phyloP scores from a whole-genome alignment of 2,113 vertebrate genomes.

The Hymenochirus boettgeri region DNA sequence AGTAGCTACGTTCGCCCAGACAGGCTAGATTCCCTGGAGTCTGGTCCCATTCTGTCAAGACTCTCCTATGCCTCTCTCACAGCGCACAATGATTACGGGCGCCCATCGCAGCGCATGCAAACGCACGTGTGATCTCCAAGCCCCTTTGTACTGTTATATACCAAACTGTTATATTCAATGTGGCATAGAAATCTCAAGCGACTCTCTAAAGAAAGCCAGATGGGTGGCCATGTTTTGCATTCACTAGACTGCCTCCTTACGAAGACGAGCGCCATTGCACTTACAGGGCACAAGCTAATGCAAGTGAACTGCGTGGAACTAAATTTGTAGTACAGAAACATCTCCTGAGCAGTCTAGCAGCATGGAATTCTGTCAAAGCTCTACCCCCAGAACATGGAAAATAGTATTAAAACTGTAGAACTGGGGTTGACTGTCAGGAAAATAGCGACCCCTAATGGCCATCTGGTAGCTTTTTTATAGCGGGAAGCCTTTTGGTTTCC shows the following conservation, averaged over 20 bases:
- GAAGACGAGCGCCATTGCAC: neutral
- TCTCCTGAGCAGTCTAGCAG: no score
- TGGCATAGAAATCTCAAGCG: neutral
- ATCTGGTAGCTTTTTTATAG: no score
- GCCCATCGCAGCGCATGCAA: conserved; percentile 82
- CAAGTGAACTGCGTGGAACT: no score
- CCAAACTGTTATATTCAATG: neutral
- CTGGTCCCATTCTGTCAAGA: conserved; percentile 68
- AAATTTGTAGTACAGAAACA: no score
- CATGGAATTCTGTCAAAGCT: no score
- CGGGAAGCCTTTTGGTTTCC: no score
- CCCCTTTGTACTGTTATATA: neutral
- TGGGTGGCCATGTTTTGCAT: neutral
- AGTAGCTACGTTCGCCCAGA: conserved; percentile 79
- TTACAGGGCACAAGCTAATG: no score
- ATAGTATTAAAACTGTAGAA: no score
- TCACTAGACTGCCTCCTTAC: conserved; percentile 10
- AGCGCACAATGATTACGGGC: conserved; percentile 71
- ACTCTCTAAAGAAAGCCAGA: neutral
- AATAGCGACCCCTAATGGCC: no score
- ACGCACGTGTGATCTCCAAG: conserved; percentile 76
- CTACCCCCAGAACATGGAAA: no score
- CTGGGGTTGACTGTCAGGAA: no score
- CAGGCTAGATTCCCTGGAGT: conserved; percentile 71
- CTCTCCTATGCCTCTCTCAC: conserved; percentile 82